Conservation (phyloP, 2,113 vertebrate species). For the Numida meleagris region DNA sequence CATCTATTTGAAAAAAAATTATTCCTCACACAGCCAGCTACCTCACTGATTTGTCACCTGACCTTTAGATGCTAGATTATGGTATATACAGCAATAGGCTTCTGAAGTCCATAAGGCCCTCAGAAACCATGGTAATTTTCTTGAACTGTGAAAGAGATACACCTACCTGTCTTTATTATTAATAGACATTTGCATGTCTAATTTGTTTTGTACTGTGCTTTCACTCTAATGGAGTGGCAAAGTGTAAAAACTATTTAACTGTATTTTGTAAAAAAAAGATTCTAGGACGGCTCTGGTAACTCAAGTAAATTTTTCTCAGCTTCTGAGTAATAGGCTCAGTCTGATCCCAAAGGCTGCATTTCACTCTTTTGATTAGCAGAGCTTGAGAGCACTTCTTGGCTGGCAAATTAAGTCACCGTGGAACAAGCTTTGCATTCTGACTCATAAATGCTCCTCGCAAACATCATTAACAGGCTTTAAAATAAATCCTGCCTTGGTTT, state of each 20-base stretch:
- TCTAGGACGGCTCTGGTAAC: not conserved
- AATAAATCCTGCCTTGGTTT: not conserved
- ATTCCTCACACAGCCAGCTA: not conserved
- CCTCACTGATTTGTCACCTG: conserved; percentile 6
- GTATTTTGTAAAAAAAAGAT: not conserved
- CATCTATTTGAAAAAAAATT: not conserved
- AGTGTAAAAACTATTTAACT: not conserved
- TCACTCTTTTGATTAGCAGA: conserved; percentile 57
- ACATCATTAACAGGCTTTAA: conserved; percentile 16
- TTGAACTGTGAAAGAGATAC: not conserved
- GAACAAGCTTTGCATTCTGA: conserved; percentile 46
- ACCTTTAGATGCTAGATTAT: conserved; percentile 2
- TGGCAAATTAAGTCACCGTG: conserved; percentile 35
- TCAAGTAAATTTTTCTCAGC: not conserved
- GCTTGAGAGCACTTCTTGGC: conserved; percentile 13
- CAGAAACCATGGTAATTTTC: not conserved
- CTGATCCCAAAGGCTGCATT: conserved; percentile 33
- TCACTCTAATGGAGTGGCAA: not conserved
- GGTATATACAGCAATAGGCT: not conserved
- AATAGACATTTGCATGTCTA: conserved; percentile 4
- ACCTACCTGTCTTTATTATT: not conserved
- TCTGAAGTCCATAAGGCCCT: not conserved
- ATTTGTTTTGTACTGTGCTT: not conserved
- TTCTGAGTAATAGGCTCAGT: conserved; percentile 15
- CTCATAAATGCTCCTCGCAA: conserved; percentile 38